Conservation (phyloP, 2,797 vertebrate species). For the Astyanax mexicanus region DNA sequence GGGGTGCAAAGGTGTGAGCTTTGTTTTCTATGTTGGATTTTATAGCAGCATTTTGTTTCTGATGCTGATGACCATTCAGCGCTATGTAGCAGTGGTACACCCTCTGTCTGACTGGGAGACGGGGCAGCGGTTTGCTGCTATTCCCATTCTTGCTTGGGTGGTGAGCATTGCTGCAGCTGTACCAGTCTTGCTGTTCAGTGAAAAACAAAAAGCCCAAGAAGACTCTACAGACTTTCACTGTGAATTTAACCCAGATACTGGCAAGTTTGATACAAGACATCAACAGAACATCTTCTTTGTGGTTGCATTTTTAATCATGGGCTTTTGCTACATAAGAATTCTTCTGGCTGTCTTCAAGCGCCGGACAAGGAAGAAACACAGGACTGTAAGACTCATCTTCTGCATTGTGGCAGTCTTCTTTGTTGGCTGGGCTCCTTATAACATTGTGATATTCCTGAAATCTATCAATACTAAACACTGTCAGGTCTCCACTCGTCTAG, state of each 20-base stretch:
- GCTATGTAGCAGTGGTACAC: conserved; percentile 86
- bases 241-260: neutral
- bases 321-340: conserved; percentile 87
- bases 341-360: conserved; percentile 77
- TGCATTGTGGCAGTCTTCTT: conserved; percentile 86
- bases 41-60: conserved; percentile 90
- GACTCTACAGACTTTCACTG: too few species aligned
- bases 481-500: conserved; percentile 55
- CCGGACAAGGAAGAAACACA: conserved; percentile 79
- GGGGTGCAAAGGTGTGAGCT: conserved; percentile 80
- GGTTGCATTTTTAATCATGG: conserved; percentile 79
- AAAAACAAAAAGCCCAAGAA: accelerated
- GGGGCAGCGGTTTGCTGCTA: conserved; percentile 51
- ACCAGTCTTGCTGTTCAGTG: conserved; percentile 76
- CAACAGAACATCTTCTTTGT: conserved; percentile 86
- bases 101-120: conserved; percentile 78
- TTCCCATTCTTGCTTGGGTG: conserved; percentile 78
- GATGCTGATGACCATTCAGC: conserved; percentile 87
- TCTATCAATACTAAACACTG: conserved; percentile 73
- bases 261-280: conserved; percentile 67
- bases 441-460: conserved; percentile 82
- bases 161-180: conserved; percentile 79
- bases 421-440: conserved; percentile 92
- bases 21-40: conserved; percentile 86
- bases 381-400: conserved; percentile 87